Base-by-base conservation (phyloP, 2,113 vertebrate genomes). In the Colossoma macropomum region DNA sequence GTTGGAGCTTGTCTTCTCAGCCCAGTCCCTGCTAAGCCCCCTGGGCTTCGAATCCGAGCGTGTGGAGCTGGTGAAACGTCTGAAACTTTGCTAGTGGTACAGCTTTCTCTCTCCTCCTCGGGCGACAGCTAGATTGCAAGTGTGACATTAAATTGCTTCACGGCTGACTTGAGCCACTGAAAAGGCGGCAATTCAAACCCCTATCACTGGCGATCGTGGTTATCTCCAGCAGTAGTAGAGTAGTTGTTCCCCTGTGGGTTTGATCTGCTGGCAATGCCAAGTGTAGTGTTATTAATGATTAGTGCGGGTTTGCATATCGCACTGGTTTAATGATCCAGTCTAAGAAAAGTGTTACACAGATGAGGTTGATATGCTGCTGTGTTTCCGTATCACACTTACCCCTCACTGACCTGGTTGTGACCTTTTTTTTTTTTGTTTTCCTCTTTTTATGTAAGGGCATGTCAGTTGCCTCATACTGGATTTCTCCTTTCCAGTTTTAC, bases 141-240 rank as follows among this genome's bases (percentile, higher is more conserved):
- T 75, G 78, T 81, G 75, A 81, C 79, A 68, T 84, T 66, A 79
- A 74, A 75, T 80, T 62, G 73, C 69, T 75, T 23, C 76, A 38
- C 45, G 66, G 48, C 23, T 32, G 48, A 30, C 62, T 77, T 41
- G 68, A 41, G 68, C 34, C 5, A 15, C 10, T 3, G 68, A 71
- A 41, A 71, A 71, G 34, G 34, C 68, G 12, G 68, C 68, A 71
- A n/a, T 59, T 71, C 77, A 79, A 34, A 66, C 41, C 32, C 48
- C 71, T 48, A 60, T 74, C 75, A 30, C 60, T 75, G 38, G 25
- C 15, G 32, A 79, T 85, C 63, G 32, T 62, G 8, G 34, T 25
- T 45, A 23, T 23, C 65, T 50, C 56, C 41, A 34, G 48, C 59
- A 65, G 16, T 25, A 74, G 75, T 15, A 16, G 34, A 68, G 62